A percentile compares a stretch with the other conserved stretches of the same genome.
Conservation (phyloP, 1,140 invertebrate genomes). For the Microplitis demolitor region DNA sequence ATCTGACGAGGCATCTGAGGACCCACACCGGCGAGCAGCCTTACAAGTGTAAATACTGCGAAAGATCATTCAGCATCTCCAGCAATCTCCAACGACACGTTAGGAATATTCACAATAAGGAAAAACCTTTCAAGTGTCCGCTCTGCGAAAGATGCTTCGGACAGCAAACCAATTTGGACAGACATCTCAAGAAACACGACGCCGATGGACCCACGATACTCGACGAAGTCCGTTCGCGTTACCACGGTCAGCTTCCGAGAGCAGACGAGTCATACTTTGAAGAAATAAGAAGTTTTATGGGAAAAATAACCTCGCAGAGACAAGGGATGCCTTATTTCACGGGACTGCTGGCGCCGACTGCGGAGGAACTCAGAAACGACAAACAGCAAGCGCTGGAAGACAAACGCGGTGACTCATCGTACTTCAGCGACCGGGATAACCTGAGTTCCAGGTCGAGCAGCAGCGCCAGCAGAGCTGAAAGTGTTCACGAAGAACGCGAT, state of each 20-base stretch:
- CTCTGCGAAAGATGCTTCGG: conserved; percentile 92
- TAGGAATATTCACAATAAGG: conserved; percentile 99
- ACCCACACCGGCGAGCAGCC: conserved; percentile 99
- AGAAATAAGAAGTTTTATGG: conserved; percentile 92
- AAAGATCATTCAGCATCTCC: conserved; percentile 97
- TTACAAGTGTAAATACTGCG: conserved; percentile 98
- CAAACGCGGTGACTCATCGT: conserved; percentile 63
- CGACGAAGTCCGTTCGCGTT: conserved; percentile 64
- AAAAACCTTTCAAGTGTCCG: conserved; percentile 87
- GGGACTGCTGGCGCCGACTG: conserved; percentile 44
- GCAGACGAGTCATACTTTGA: conserved; percentile 88
- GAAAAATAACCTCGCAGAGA: conserved; percentile 75
- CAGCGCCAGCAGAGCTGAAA: conserved; percentile 58
- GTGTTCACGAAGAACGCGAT: conserved; percentile 55
- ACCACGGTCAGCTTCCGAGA: conserved; percentile 52
- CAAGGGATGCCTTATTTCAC: conserved; percentile 56
- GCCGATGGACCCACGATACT: conserved; percentile 80
- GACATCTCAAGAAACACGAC: conserved; percentile 97
- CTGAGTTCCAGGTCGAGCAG: conserved; percentile 64
- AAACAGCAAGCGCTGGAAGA: conserved; percentile 58
- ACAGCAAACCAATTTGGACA: conserved; percentile 97
- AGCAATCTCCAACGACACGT: conserved; percentile 99
- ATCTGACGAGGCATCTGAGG: conserved; percentile 93
- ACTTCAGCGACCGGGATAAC: conserved; percentile 65
- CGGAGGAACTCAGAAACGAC: conserved; percentile 53